phyloP scores from a whole-genome alignment of 2,113 vertebrate genomes.

The Urocolius indicus region DNA sequence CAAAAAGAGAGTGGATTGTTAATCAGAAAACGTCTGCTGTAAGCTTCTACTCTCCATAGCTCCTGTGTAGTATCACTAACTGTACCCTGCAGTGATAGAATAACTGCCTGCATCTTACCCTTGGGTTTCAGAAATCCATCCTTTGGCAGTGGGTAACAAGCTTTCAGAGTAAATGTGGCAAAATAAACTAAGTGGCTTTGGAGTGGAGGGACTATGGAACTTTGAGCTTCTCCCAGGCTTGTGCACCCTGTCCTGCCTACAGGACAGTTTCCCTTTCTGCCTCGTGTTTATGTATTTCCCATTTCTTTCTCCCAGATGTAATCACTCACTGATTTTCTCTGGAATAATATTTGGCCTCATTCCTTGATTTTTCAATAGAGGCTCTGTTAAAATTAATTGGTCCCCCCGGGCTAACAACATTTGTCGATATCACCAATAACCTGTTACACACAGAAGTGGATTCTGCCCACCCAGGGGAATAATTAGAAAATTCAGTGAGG shows the following conservation, averaged over 20 bases:
- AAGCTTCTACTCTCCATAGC: background rate
- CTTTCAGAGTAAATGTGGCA: background rate
- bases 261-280: background rate
- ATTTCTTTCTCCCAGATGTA: background rate
- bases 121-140: background rate
- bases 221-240: background rate
- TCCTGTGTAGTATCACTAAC: background rate
- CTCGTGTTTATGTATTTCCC: background rate
- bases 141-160: background rate
- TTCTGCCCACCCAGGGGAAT: constrained; percentile 16
- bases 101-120: background rate
- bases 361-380: constrained; percentile 23
- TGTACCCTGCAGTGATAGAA: background rate
- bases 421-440: background rate
- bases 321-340: background rate
- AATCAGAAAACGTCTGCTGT: background rate
- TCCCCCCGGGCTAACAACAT: background rate
- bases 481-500: constrained; percentile 23
- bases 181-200: background rate
- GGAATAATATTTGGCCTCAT: background rate
- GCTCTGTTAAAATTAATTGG: constrained; percentile 46
- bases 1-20: rapidly evolving
- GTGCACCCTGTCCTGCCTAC: background rate
- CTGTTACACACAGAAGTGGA: background rate
- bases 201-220: background rate